phyloP scores from a whole-genome alignment of 2,888 invertebrate genomes.

The Synergus japonicus region DNA sequence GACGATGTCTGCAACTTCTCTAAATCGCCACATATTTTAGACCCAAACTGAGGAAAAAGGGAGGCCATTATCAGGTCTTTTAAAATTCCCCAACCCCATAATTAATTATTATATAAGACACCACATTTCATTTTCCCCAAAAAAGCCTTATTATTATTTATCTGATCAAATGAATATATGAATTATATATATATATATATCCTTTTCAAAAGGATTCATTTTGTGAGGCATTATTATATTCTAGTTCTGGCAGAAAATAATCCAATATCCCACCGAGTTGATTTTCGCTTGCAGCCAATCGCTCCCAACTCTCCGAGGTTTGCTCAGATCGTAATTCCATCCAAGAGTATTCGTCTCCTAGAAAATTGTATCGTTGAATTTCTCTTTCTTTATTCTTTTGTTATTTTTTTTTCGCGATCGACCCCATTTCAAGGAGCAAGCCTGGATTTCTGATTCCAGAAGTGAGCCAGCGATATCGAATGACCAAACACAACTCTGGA shows the following conservation, averaged over 20 bases:
- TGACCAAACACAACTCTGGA: not conserved
- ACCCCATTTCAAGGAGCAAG: constrained; percentile 2
- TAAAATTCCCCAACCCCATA: not conserved
- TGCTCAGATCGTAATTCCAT: constrained; percentile 39
- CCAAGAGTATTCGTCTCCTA: constrained; percentile 20
- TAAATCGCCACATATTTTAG: constrained; percentile 75
- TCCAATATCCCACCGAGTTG: constrained; percentile 34
- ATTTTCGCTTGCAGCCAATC: constrained; percentile 33
- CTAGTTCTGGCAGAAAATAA: constrained; percentile 7
- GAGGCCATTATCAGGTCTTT: constrained; percentile 2
- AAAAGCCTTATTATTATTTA: not conserved
- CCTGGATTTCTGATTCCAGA: not conserved
- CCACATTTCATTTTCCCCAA: not conserved
- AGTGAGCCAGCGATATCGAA: not conserved
- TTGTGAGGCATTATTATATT: constrained; percentile 48
- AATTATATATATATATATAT: not conserved
- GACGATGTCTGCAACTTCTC: constrained; percentile 69
- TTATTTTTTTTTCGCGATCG: not conserved
- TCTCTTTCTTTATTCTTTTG: no score
- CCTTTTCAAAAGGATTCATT: constrained; percentile 22
- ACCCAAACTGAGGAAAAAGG: constrained; percentile 48
- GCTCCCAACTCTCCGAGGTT: constrained; percentile 25
- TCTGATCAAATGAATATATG: not conserved
- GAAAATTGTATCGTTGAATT: constrained; percentile 23
- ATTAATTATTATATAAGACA: no score